phyloP scores from a whole-genome alignment of 2,888 invertebrate species.

The Agrochola lychnidis region DNA sequence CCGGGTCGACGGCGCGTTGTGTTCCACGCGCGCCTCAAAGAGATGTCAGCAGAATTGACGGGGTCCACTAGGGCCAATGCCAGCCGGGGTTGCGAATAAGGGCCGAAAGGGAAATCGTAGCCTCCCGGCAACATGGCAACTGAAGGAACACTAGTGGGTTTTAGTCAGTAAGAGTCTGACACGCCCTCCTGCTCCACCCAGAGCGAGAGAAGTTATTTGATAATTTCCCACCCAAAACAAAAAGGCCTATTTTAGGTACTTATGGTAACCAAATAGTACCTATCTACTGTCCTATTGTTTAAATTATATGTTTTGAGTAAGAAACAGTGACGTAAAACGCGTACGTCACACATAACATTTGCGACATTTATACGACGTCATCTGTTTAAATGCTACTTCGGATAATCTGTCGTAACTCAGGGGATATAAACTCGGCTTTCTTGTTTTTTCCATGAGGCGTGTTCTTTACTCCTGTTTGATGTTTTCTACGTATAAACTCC shows the following conservation, averaged over 20 bases:
- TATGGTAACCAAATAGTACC: not conserved
- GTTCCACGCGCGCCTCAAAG: too few relatives aligned
- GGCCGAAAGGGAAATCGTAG: too few relatives aligned
- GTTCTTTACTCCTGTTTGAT: slow-evolving; percentile 25
- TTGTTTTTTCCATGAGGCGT: slow-evolving; percentile 32
- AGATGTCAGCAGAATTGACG: too few relatives aligned
- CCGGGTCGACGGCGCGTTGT: too few relatives aligned
- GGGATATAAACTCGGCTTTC: slow-evolving; percentile 35
- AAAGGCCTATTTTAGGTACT: not conserved
- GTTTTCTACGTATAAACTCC: slow-evolving; percentile 14
- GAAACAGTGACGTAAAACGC: not conserved
- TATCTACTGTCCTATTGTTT: not conserved
- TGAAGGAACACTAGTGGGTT: too few relatives aligned
- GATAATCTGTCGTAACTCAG: slow-evolving; percentile 45
- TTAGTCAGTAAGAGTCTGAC: too few relatives aligned
- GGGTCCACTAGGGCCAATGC: too few relatives aligned
- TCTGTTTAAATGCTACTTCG: slow-evolving; percentile 32
- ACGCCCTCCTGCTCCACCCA: too few relatives aligned
- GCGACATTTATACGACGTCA: slow-evolving; percentile 27
- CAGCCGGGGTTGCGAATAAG: too few relatives aligned
- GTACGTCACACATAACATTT: slow-evolving; percentile 8
- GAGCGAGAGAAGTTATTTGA: too few relatives aligned
- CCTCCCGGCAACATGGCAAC: too few relatives aligned
- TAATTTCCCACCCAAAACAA: too few relatives aligned
- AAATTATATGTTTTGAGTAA: not conserved